These are phyloP conservation scores for Denticeps clupeoides DNA, from an alignment of 2,797 vertebrate species.

Conservation along the genomic window DNA sequence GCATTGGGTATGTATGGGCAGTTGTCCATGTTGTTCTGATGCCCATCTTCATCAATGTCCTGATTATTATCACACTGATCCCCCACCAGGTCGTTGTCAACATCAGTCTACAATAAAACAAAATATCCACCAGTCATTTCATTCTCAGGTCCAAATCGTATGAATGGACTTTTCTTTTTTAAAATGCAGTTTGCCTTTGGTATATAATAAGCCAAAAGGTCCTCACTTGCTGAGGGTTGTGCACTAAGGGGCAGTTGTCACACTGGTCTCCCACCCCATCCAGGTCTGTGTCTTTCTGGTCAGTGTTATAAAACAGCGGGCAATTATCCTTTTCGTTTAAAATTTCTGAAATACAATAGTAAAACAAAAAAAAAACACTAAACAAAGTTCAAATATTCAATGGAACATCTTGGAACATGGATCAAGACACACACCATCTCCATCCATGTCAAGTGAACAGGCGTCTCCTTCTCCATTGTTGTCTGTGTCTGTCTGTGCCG, in stretches of 20 bases:
- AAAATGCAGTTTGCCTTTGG: no score
- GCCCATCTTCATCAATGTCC: conserved; percentile 91
- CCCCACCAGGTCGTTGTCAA: conserved; percentile 87
- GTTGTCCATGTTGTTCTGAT: conserved; percentile 94
- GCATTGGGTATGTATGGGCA: conserved; percentile 88
- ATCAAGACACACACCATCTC: conserved; percentile 87
- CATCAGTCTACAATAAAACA: conserved; percentile 58
- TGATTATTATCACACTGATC: conserved; percentile 86
- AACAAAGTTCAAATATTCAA: neutral
- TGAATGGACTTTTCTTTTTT: no score
- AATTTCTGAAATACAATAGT: conserved; percentile 72
- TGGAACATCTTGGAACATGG: no score
- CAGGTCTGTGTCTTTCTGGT: conserved; percentile 86
- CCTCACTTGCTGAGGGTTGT: conserved; percentile 85
- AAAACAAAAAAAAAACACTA: neutral
- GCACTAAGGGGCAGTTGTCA: conserved; percentile 87
- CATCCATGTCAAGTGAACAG: conserved; percentile 91
- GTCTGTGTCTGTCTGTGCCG: conserved; percentile 84
- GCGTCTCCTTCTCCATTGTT: conserved; percentile 86
- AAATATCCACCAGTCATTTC: neutral
- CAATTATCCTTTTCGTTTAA: conserved; percentile 89
- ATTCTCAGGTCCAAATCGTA: no score
- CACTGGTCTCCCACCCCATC: conserved; percentile 94
- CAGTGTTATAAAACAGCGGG: conserved; percentile 85
- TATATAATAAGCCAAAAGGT: no score